Evolutionary conservation across 2,888 invertebrate species (phyloP), one percentile per base, ranked within the genome.

Genomic region (Miltochrista miniata): DNA sequence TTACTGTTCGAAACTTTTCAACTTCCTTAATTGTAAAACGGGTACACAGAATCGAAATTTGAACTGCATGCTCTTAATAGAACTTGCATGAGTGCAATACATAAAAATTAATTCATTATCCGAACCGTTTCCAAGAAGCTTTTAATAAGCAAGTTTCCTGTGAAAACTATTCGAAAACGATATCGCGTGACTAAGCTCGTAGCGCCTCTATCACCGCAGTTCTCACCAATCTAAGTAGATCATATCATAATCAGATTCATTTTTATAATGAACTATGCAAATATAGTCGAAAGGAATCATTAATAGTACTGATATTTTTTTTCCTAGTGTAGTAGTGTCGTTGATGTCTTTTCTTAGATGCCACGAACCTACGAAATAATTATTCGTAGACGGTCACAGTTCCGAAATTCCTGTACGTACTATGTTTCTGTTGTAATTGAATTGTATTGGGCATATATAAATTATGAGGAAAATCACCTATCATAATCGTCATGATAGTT

Each of bases 281-380:
- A 45, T 44, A 31, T 59, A 57, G 45, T 11, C 7, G 7, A 54
- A 53, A 48, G 45, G 47, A 47, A 42, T 45, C 31, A 51, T 52
- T 9, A n/a, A n/a, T n/a, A n/a, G n/a, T n/a, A 2, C 45, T 44
- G 49, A 44, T 45, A 11, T 51, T 59, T 51, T 55, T 58, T 55
- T 40, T 31, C 8, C 34, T 47, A 52, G 57, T 54, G 15, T 53
- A 51, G 45, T 42, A 53, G 49, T 60, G 69, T 65, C 86, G 87
- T 86, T 87, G 85, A 88, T 73, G 80, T 86, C 87, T 88, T 87
- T 86, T 83, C 72, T 79, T 71, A 69, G 74, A 68, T 59, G 61
- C 59, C 64, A 68, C 71, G 61, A 54, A 50, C 68, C 64, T 54
- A n/a, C n/a, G n/a, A n/a, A n/a, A n/a, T n/a, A n/a, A n/a, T n/a